Evolutionary conservation across 2,797 vertebrate species (phyloP), one percentile per base, ranked within the genome.

Genomic region (Poeciliopsis paucimaculata): DNA sequence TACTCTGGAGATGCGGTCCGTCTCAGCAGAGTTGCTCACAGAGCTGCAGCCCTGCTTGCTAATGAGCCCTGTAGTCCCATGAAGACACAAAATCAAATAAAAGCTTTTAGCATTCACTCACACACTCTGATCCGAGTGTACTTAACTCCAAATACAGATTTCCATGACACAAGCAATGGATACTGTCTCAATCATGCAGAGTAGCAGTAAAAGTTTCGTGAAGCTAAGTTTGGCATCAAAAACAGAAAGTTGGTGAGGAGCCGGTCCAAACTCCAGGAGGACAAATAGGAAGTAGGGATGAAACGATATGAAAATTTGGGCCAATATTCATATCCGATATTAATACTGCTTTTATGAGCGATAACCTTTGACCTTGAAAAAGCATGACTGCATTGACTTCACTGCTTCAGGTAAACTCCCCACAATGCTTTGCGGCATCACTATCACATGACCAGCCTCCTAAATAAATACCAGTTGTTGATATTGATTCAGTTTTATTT

Each of bases 21-120:
- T 78, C 82, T 89, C 87, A 53, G 28, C 82, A 77, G 87, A 89
- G 86, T 77, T 81, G 79, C 82, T 87, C 76, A 5, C 79, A 66
- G 81, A 78, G 81, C 81, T 18, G 57, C 75, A 41, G 73, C 57
- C 78, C 86, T 49, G 82, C 88, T 71, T 47, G 81, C 90, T 91
- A 89, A 87, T 89, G 87, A 91, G 85, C 82, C n/a, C 82, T 72
- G 83, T 87, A 90, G 85, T 84, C 81, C 86, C 87, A 76, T 2
- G 10, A 82, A 90, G 76, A 82, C 84, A 12, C 1, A 41, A 73
- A 91, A 92, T 85, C 82, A 86, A 87, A 91, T 85, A 64, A 84
- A 91, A 84, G 77, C 81, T 93, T 84, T 90, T 81, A 86, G 83
- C 72, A 64, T 84, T 82, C 80, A 85, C 82, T 86, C 78, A 87